phyloP scores from a whole-genome alignment of 2,113 vertebrate genomes.

The Seriola quinqueradiata region DNA sequence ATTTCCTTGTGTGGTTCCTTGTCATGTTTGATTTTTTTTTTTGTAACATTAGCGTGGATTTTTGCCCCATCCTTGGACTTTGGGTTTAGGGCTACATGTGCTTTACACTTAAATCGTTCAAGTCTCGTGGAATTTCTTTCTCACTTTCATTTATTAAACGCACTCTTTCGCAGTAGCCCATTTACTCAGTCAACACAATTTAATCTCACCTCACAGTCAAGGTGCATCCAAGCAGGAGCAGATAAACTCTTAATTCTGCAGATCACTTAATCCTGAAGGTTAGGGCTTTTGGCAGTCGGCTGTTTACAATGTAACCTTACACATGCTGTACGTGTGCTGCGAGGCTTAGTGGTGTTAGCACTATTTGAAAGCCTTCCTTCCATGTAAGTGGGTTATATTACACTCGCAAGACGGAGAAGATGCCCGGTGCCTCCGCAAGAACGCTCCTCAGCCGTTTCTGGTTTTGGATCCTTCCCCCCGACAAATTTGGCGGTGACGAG shows the following conservation, averaged over 20 bases:
- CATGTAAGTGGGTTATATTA: constrained; percentile 57
- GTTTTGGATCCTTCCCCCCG: constrained; percentile 59
- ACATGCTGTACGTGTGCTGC: constrained; percentile 59
- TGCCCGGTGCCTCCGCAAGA: constrained; percentile 11
- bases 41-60: not conserved
- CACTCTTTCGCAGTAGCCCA: constrained; percentile 12
- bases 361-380: constrained; percentile 35
- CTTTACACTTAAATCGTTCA: constrained; percentile 17
- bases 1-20: constrained; percentile 2
- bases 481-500: constrained; percentile 66
- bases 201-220: constrained; percentile 54
- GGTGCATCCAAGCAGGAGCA: constrained; percentile 59
- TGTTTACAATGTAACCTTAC: constrained; percentile 64
- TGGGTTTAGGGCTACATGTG: not conserved
- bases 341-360: constrained; percentile 56
- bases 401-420: constrained; percentile 28
- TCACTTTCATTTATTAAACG: constrained; percentile 1
- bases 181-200: constrained; percentile 24
- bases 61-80: constrained; percentile 17
- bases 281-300: constrained; percentile 55
- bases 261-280: constrained; percentile 76
- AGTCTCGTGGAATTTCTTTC: constrained; percentile 2
- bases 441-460: constrained; percentile 43
- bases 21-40: not conserved
- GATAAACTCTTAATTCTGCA: constrained; percentile 72